Base-by-base conservation (phyloP, 2,797 vertebrate species). In the Tamandua tetradactyla region DNA sequence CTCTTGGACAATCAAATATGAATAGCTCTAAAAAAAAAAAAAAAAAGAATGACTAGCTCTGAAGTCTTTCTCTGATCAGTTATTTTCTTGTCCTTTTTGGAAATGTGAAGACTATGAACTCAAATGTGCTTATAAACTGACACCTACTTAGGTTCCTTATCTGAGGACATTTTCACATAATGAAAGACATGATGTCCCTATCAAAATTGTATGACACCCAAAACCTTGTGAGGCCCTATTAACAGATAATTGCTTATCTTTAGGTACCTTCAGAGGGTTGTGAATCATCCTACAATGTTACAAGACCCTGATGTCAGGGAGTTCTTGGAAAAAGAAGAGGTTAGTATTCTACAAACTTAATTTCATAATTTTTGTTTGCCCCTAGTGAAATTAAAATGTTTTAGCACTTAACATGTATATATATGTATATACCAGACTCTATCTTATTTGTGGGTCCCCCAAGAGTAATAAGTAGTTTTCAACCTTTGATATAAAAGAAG, bases 291-390 rank as follows among this genome's bases (percentile, higher is more conserved):
- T 2, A 99, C 99, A 3, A 99, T 99, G 83, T 97, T 99, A 95
- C 99, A 99, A 96, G 99, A 99, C 96, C 99, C 99, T 0, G 99
- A 99, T 0, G 99, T 99, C 94, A 98, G 99, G 97, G 99, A 99
- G 98, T 99, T 99, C 98, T 97, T 99, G 97, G 99, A 99, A 98
- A 99, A 99, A 98, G 99, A 99, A 35, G 99, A 99, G 98, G 99
- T 99, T 97, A 97, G 98, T 98, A 44, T 88, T 84, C 1, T 69
- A 71, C 42, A 82, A 40, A 86, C 72, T 22, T 44, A 86, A 81
- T 59, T 78, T 94, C 35, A 44, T 68, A 37, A 72, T 64, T 89
- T 79, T 4, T 79, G 25, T 74, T 22, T 96, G 49, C 42, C 62
- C n/a, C 49, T 80, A 55, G 32, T 57, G 17, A 95, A 94, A 66